These are phyloP conservation scores for Tautogolabrus adspersus DNA, from an alignment of 2,113 vertebrate genomes.

Conservation along the genomic window DNA sequence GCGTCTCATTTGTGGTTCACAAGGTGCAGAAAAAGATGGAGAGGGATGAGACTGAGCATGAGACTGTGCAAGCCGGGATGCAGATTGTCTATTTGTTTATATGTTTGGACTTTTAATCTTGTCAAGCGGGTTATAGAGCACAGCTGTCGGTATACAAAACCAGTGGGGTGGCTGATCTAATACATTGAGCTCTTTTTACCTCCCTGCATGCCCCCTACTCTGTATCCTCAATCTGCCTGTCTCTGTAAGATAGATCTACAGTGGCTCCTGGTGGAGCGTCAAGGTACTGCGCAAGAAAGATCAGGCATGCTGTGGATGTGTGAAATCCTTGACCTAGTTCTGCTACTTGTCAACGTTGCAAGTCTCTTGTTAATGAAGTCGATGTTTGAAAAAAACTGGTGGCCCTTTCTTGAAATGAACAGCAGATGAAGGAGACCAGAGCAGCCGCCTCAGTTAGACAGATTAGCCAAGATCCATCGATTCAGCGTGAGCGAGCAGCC, in stretches of 20 bases:
- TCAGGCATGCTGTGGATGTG: slow-evolving; percentile 23
- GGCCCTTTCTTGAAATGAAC: slow-evolving; percentile 29
- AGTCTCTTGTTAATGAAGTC: slow-evolving; percentile 38
- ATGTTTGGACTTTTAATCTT: slow-evolving; percentile 79
- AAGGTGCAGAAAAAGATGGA: slow-evolving; percentile 44
- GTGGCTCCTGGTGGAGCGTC: slow-evolving; percentile 73
- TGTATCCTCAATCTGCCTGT: slow-evolving; percentile 12
- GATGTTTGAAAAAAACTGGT: slow-evolving; percentile 39
- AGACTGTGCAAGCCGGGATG: slow-evolving; percentile 55
- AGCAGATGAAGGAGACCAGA: slow-evolving; percentile 3
- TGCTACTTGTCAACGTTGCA: slow-evolving; percentile 1
- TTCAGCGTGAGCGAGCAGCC: slow-evolving; percentile 21
- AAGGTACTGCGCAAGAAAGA: slow-evolving; percentile 37
- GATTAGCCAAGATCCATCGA: slow-evolving; percentile 38
- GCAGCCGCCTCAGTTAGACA: slow-evolving; percentile 21
- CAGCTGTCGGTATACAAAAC: slow-evolving; percentile 78
- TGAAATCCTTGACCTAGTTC: slow-evolving; percentile 68
- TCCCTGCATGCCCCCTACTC: slow-evolving; percentile 38
- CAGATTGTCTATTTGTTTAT: slow-evolving; percentile 79
- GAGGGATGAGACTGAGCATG: slow-evolving; percentile 32
- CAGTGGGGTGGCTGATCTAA: slow-evolving; percentile 77
- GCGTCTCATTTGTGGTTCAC: slow-evolving; percentile 61
- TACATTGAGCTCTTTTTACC: slow-evolving; percentile 70
- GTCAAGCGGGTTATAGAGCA: slow-evolving; percentile 79
- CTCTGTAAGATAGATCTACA: slow-evolving; percentile 51